Base-by-base conservation (phyloP, 2,797 vertebrate genomes). In the Alcedo quadribrachys region DNA sequence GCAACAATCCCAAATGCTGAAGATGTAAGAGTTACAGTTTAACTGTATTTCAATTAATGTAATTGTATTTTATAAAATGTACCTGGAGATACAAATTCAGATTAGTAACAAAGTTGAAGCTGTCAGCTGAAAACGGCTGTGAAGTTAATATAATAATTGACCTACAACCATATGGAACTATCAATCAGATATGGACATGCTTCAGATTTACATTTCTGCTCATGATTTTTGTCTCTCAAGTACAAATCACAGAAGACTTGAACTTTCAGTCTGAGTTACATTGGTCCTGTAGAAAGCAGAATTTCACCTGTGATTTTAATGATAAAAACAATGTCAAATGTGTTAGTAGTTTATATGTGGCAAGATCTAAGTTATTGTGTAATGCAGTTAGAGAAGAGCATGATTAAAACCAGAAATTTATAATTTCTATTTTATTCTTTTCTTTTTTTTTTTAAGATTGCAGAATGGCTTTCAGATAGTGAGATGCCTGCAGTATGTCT, bases 1-100 rank as follows among this genome's bases (percentile, higher is more conserved):
- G 99, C 99, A 96, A 99, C 99, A 81, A 98, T 99, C 89, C 99
- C 99, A 77, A 99, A 99, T 88, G 97, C 98, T 92, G 97, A 98
- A 81, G 99, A 99, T 94, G 99, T 99, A 98, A 98, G 96, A 61
- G 98, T 96, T 93, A 90, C 8, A 24, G 82, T 96, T 95, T 85
- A 91, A 83, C 58, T 42, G 40, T 15, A 37, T 78, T 90, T 83
- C 71, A 54, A 27, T 76, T 25, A 32, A 11, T 42, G 14, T 40
- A 63, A n/a, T 68, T 87, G 15, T 46, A 24, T 76, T 69, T 83
- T 85, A 20, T 48, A 81, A 68, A 69, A 92, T 20, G 28, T 51
- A 28, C 20, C 8, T 69, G 58, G 16, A 88, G 28, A 55, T 46
- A 22, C 7, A 58, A 55, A 75, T 82, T 79, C 24, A 40, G 32